Evolutionary conservation across 2,797 vertebrate genomes (phyloP).

Genomic region (Melanogrammus aeglefinus): DNA sequence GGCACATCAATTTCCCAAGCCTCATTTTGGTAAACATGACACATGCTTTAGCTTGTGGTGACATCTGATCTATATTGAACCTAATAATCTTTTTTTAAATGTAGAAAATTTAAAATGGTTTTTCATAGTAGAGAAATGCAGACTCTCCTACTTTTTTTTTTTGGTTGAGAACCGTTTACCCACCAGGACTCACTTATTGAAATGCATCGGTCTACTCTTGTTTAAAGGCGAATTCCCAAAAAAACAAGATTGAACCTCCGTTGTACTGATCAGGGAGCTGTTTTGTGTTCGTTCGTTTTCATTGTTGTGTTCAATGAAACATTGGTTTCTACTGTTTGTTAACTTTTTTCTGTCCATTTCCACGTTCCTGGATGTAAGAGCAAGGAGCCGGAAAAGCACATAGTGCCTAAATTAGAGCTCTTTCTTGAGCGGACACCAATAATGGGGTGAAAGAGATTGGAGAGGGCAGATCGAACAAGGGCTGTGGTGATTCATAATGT

Average conservation of each 20-base stretch:
- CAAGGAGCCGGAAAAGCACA: slow-evolving; percentile 55
- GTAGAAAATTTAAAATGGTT: not conserved
- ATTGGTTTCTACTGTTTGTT: slow-evolving; percentile 27
- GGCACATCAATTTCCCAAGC: not conserved
- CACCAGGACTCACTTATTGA: not conserved
- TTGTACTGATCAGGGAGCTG: too few relatives aligned
- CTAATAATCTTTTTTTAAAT: not conserved
- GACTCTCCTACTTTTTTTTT: not conserved
- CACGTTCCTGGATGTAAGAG: slow-evolving; percentile 60
- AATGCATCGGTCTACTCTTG: not conserved
- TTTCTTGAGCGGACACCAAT: not conserved
- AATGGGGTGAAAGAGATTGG: slow-evolving; percentile 34
- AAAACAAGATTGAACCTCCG: too few relatives aligned
- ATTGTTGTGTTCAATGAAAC: too few relatives aligned
- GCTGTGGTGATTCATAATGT: not conserved
- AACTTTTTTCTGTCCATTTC: slow-evolving; percentile 67
- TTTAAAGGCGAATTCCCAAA: not conserved
- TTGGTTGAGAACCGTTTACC: too few relatives aligned
- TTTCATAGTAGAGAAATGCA: not conserved
- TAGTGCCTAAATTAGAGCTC: slow-evolving; percentile 49
- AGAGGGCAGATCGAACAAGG: slow-evolving; percentile 28
- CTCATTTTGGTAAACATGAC: not conserved
- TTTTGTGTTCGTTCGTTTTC: not conserved
- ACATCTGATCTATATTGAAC: not conserved
- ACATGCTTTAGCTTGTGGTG: not conserved